Evolutionary conservation across 2,113 vertebrate genomes (phyloP).

Genomic region (Mixornis gularis): DNA sequence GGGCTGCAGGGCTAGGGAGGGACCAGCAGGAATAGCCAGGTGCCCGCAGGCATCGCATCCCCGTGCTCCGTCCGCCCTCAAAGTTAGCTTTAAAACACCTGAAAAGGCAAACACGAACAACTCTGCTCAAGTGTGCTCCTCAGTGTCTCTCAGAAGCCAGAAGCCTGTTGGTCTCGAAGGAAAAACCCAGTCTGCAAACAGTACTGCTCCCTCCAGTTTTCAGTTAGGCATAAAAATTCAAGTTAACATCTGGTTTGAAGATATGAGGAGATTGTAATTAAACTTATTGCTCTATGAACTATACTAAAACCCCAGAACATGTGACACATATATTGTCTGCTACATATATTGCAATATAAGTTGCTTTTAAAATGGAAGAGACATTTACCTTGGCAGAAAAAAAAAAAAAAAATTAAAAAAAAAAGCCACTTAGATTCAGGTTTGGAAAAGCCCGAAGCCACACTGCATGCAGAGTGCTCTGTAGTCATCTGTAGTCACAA

Average conservation of each 20-base stretch:
- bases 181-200: neutral
- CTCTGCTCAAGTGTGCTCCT: neutral
- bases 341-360: neutral
- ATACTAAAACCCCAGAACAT: neutral
- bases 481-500: neutral
- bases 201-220: neutral
- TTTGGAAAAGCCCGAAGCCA: neutral
- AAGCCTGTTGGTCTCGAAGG: neutral
- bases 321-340: neutral
- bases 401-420: neutral
- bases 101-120: neutral
- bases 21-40: neutral
- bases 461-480: neutral
- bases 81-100: neutral
- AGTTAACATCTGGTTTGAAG: neutral
- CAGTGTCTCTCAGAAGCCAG: neutral
- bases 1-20: neutral
- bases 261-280: neutral
- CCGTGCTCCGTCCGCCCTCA: neutral
- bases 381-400: neutral
- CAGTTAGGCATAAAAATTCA: neutral
- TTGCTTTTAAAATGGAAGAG: constrained; percentile 23
- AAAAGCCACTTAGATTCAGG: neutral
- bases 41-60: neutral
- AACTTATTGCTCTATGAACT: neutral